These are phyloP conservation scores for Xylophagus ater DNA, from an alignment of 2,888 invertebrate genomes.

Conservation along the genomic window DNA sequence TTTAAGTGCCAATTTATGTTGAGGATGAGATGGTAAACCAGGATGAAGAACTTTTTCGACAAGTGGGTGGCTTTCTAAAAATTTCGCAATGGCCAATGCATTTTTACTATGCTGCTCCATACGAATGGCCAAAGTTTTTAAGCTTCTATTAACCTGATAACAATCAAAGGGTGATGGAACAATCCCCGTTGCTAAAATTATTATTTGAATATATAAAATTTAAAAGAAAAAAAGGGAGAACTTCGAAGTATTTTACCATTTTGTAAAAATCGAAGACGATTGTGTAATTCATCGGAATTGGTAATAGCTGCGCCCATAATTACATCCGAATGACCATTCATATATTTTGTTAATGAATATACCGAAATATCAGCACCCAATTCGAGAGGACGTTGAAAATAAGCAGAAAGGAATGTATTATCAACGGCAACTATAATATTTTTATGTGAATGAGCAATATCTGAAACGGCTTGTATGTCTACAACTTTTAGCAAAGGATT, in stretches of 20 bases:
- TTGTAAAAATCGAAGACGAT: constrained; percentile 71
- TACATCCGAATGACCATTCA: constrained; percentile 97
- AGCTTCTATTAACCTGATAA: constrained; percentile 79
- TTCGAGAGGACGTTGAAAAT: constrained; percentile 80
- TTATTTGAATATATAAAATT: neutral
- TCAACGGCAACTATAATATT: constrained; percentile 68
- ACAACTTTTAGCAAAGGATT: constrained; percentile 86
- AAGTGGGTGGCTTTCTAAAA: constrained; percentile 65
- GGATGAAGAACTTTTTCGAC: constrained; percentile 78
- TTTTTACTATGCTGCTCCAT: constrained; percentile 84
- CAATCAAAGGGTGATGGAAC: constrained; percentile 97
- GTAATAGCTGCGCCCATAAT: constrained; percentile 86
- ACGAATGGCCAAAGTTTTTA: constrained; percentile 84
- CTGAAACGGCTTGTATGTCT: constrained; percentile 65
- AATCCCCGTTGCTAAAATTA: constrained; percentile 48
- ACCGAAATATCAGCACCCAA: constrained; percentile 84
- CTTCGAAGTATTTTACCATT: constrained; percentile 52
- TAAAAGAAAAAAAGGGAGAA: neutral
- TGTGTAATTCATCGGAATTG: constrained; percentile 58
- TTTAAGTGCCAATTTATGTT: constrained; percentile 63
- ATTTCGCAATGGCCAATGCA: constrained; percentile 65
- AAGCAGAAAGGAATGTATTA: constrained; percentile 87
- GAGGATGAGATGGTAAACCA: constrained; percentile 76
- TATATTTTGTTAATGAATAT: constrained; percentile 93
- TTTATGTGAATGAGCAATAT: constrained; percentile 46